These are phyloP conservation scores for Plusia festucae DNA, from an alignment of 2,888 invertebrate genomes.

Conservation along the genomic window DNA sequence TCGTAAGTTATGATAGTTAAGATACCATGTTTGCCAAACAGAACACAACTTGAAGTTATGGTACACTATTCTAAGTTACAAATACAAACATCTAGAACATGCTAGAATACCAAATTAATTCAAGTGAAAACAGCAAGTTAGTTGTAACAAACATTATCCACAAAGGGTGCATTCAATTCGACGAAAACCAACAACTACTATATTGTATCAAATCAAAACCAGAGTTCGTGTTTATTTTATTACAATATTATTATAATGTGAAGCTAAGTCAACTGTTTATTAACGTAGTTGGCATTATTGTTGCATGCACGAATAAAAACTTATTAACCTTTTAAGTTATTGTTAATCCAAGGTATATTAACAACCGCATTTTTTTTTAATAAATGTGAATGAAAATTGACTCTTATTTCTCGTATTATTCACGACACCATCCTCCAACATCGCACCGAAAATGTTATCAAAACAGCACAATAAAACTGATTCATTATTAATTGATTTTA, in stretches of 20 bases:
- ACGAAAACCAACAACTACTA: slow-evolving; percentile 29
- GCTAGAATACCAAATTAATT: slow-evolving; percentile 39
- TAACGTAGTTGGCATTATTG: too few species aligned
- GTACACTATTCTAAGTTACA: not conserved
- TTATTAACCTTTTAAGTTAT: too few species aligned
- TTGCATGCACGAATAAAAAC: too few species aligned
- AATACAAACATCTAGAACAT: slow-evolving; percentile 19
- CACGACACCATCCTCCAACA: too few species aligned
- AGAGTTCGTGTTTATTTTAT: slow-evolving; percentile 12
- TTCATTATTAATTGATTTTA: too few species aligned
- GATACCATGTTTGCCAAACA: slow-evolving; percentile 11
- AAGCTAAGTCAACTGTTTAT: not conserved
- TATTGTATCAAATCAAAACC: slow-evolving; percentile 34
- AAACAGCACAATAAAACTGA: too few species aligned
- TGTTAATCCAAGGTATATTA: too few species aligned
- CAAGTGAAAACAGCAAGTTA: slow-evolving; percentile 32
- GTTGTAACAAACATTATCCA: slow-evolving; percentile 13
- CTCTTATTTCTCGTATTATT: too few species aligned
- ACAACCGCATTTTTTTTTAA: too few species aligned
- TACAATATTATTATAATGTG: not conserved
- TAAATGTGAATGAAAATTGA: too few species aligned
- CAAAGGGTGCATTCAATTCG: slow-evolving; percentile 38
- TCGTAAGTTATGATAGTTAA: too few species aligned
- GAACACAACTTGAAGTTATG: not conserved
- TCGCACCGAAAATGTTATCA: too few species aligned